Base-by-base conservation (phyloP, 2,113 vertebrate species). In the Aspidoscelis tigris region DNA sequence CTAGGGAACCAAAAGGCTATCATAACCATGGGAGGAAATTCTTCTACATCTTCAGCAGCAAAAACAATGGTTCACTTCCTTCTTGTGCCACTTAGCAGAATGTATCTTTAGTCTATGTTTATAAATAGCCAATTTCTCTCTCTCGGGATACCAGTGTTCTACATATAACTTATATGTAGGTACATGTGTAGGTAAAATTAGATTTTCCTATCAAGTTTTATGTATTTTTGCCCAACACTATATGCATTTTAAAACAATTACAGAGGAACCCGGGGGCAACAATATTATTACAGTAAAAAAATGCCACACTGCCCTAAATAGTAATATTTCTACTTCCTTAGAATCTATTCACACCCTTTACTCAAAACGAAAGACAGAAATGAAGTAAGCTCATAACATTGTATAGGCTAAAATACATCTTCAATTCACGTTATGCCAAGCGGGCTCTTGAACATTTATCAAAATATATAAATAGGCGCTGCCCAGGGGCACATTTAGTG, bases 51-150 rank as follows among this genome's bases (percentile, higher is more conserved):
- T 85, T 53, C 78, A 74, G 55, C 18, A 24, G 55, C 20, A 72
- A 44, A 55, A 84, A 78, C 68, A 78, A 84, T 65, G 55, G 76
- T 39, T 70, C 76, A 84, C 39, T 80, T 85, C 77, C 77, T 80
- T n/a, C 44, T 73, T 74, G 76, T 85, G 77, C 69, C 77, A 74
- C 7, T 72, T 61, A 74, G 66, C 58, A 82, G 41, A 75, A 68
- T 41, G 18, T 33, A 71, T 75, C 41, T 61, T 65, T 41, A 73
- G 24, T 76, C 72, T 53, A 39, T 22, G n/a, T 73, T 69, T 58
- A 53, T 66, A 73, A 84, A 84, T 53, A 84, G 43, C 7, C 24
- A 47, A 10, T 43, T 78, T 68, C 64, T 72, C 20, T 75, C 41
- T 76, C 66, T 76, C 61, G 53, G 43, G 10, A 50, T 11, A 83